Evolutionary conservation across 2,113 vertebrate genomes (phyloP).

Genomic region (Piprites chloris): DNA sequence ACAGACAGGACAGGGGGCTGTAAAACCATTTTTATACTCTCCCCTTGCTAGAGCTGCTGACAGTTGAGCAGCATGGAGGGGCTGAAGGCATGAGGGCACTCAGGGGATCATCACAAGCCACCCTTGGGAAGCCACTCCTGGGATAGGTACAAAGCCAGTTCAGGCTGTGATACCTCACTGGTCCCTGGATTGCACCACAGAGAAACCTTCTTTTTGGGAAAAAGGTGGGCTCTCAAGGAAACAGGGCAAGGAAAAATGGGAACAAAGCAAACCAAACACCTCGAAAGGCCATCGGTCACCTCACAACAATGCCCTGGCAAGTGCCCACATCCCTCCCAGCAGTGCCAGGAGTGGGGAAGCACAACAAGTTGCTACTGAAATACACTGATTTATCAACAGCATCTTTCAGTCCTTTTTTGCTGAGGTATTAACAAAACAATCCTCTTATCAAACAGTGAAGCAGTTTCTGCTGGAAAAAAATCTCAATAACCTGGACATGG

Average conservation of each 20-base stretch:
- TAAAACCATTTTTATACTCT: background rate
- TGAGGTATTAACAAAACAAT: background rate
- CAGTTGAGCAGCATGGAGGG: background rate
- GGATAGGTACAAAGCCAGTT: background rate
- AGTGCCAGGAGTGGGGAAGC: background rate
- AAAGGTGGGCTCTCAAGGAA: background rate
- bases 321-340: background rate
- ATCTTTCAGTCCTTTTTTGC: background rate
- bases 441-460: background rate
- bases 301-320: fast-evolving
- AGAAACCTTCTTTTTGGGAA: background rate
- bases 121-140: background rate
- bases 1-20: background rate
- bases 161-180: fast-evolving
- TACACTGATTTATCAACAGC: background rate
- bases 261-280: background rate
- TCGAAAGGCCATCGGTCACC: fast-evolving
- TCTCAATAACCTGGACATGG: background rate
- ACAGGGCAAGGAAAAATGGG: background rate
- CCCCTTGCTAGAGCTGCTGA: background rate
- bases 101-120: background rate
- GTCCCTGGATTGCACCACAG: background rate
- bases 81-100: fast-evolving
- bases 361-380: background rate
- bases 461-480: background rate